phyloP scores from a whole-genome alignment of 1,140 invertebrate species.

The Drosophila tani region DNA sequence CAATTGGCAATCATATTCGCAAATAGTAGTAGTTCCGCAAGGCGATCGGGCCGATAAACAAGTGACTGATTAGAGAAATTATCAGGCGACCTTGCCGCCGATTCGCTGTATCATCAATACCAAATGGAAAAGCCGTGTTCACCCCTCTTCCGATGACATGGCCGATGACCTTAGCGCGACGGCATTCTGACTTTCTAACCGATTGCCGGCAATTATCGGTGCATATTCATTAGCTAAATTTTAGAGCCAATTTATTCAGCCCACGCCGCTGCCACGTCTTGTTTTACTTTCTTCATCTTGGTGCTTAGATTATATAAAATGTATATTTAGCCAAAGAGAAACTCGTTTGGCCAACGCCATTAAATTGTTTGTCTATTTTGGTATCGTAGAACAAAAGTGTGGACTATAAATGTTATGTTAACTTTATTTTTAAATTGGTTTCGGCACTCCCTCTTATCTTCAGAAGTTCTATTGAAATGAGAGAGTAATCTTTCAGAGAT shows the following conservation, averaged over 20 bases:
- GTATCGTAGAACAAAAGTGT: constrained; percentile 27
- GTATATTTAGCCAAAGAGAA: constrained; percentile 28
- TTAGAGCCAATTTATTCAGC: constrained; percentile 28
- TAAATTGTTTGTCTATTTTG: constrained; percentile 38
- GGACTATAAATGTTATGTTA: constrained; percentile 36
- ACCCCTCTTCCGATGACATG: constrained; percentile 19
- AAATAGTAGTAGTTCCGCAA: constrained; percentile 64
- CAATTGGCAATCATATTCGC: constrained; percentile 54
- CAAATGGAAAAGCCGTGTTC: constrained; percentile 69
- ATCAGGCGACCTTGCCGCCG: constrained; percentile 62
- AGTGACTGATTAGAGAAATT: constrained; percentile 74
- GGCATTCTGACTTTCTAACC: constrained; percentile 40
- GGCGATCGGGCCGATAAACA: constrained; percentile 55
- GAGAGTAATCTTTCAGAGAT: background rate
- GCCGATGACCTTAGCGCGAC: constrained; percentile 35
- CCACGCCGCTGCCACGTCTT: constrained; percentile 17
- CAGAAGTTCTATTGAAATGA: background rate
- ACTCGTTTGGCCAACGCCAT: constrained; percentile 32
- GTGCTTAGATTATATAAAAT: constrained; percentile 14
- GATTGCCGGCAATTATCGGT: constrained; percentile 14
- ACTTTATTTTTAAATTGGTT: constrained; percentile 37
- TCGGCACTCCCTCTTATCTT: constrained; percentile 22
- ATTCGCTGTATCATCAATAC: constrained; percentile 44
- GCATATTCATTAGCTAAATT: constrained; percentile 36
- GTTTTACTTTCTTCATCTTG: constrained; percentile 42